Percentiles rank a stretch among this genome's conserved stretches.
These are phyloP conservation scores for Myotis planiceps DNA, from an alignment of 2,797 vertebrate species.

Conservation along the genomic window DNA sequence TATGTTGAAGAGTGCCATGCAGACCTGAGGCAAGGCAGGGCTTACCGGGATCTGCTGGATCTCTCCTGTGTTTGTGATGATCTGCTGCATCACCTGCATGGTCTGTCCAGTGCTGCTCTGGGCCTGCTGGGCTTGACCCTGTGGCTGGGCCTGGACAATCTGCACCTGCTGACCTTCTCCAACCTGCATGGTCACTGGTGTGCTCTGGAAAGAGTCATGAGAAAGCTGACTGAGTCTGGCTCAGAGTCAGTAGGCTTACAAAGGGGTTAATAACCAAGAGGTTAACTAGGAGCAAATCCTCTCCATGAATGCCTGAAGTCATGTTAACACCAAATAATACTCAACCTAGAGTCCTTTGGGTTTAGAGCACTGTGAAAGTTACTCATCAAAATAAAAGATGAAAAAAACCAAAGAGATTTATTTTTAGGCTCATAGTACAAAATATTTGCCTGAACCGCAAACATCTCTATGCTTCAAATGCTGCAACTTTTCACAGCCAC, in stretches of 20 bases:
- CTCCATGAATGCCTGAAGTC: neutral
- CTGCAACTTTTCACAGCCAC: neutral
- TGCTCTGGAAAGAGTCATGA: constrained; percentile 87
- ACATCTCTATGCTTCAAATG: neutral
- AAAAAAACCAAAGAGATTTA: neutral
- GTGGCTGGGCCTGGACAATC: constrained; percentile 96
- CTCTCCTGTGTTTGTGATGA: constrained; percentile 99
- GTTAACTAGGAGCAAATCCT: neutral
- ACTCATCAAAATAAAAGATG: constrained; percentile 20
- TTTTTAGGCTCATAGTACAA: neutral
- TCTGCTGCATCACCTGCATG: constrained; percentile 99
- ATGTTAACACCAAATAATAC: neutral
- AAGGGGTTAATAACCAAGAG: neutral
- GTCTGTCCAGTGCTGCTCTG: constrained; percentile 92
- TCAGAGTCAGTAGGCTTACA: neutral
- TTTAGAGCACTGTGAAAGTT: neutral
- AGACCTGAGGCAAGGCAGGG: accelerated
- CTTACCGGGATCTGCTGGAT: constrained; percentile 95
- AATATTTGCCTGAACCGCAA: neutral
- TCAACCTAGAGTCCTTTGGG: neutral
- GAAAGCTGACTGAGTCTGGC: neutral
- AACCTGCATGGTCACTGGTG: constrained; percentile 98
- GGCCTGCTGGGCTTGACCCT: constrained; percentile 94
- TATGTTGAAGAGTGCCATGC: no score
- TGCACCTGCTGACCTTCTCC: constrained; percentile 98